Evolutionary conservation across 2,113 vertebrate species (phyloP), one percentile per base, ranked within the genome.

Genomic region (Tetraodon nigroviridis): DNA sequence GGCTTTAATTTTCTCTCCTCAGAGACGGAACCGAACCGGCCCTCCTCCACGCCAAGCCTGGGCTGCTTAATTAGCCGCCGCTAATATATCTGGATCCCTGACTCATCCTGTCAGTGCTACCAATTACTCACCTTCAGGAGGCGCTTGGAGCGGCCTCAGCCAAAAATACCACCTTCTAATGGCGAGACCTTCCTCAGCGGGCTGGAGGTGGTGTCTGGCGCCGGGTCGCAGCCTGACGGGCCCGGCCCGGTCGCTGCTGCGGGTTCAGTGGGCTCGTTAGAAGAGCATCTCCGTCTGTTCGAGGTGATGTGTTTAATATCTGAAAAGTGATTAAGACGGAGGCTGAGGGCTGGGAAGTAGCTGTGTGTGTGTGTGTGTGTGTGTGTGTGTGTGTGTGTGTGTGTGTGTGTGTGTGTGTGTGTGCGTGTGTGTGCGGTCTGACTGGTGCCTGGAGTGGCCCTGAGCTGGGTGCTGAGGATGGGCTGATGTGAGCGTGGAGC

Each of bases 121-220:
- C 71, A 68, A 78, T 87, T 81, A 84, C 74, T 85, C 83, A 80
- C 78, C 73, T 79, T 76, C 77, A 73, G 37, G 69, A 75, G 22
- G 17, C 58, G 60, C 53, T 69, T 2, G 49, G 14, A 27, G 70
- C 69, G 45, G 69, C 61, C 52, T 47, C 0, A 55, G 75, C 75
- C 69, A 51, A 57, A 84, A 80, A 83, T 81, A 84, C 64, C 63
- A 64, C 76, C 64, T 79, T 71, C 56, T 74, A 65, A 81, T 81
- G 66, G 75, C 58, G 51, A 50, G 22, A 20, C 67, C 71, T 69
- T 73, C 73, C 71, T 77, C 55, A 55, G 14, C 6, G 1, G 69
- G 56, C 18, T 41, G 22, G 21, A 51, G 56, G 45, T n/a, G 64
- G 67, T 61, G 61, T 24, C 27, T 75, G 51, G 69, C 51, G 46